Evolutionary conservation across 1,140 invertebrate genomes (phyloP), one percentile per base, ranked within the genome.

Genomic region (Hestina assimilis): DNA sequence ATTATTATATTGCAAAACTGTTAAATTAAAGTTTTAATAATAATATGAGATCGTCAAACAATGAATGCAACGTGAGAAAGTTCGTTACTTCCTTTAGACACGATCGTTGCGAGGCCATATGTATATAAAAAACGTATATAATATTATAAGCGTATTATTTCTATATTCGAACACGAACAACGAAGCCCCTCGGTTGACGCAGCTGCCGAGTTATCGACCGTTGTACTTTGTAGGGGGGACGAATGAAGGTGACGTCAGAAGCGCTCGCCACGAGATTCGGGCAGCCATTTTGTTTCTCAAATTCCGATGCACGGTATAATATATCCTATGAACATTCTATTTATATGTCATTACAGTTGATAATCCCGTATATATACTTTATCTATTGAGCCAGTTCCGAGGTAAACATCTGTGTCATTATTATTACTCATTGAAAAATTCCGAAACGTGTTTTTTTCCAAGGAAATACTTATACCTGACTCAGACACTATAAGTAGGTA

Each of bases 41-140:
- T 9, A 46, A 15, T 0, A 11, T n/a, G 20, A 21, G 11, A 35
- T 1, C 12, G 7, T 11, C 29, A 5, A 51, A 31, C 9, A 42
- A 55, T 23, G 15, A 40, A 21, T 24, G 19, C 19, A 43, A 28
- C 62, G 65, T 71, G 61, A 20, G 65, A 65, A 71, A 58, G 59
- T 67, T 64, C 55, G 61, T 64, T 71, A 61, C 57, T 60, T 58
- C 53, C 54, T 47, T 33, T 29, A 31, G 21, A 57, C 54, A 33
- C 33, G 45, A 28, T 41, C 38, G 12, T 31, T 45, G 15, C 43
- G 55, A 33, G 50, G 33, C 55, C 54, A 35, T 58, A 53, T 20
- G n/a, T n/a, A n/a, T n/a, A n/a, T n/a, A n/a, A n/a, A n/a, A 58
- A 55, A 56, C 52, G 47, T 63, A 57, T 48, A 59, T 56, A n/a